Conservation (phyloP, 2,797 vertebrate species). For the Crenuchus spilurus region DNA sequence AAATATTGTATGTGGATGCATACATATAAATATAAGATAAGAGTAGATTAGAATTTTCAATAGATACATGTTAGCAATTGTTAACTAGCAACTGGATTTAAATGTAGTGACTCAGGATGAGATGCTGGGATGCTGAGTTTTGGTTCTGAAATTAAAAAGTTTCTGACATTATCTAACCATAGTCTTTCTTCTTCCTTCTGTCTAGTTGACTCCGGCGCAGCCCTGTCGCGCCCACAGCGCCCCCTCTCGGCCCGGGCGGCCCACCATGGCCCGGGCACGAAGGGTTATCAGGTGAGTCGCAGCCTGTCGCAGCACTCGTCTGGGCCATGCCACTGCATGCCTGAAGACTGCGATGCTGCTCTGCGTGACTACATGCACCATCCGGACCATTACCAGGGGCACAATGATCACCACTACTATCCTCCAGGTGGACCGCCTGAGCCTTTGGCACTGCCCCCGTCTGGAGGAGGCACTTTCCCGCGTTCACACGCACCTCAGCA, state of each 20-base stretch:
- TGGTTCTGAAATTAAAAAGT: no score
- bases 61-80: no score
- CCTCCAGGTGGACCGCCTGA: constrained; percentile 81
- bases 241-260: constrained; percentile 84
- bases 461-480: constrained; percentile 92
- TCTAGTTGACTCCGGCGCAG: constrained; percentile 81
- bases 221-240: constrained; percentile 84
- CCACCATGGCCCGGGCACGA: constrained; percentile 84
- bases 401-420: constrained; percentile 85
- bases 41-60: no score
- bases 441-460: constrained; percentile 77
- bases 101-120: background rate
- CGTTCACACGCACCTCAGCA: constrained; percentile 92
- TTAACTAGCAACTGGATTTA: background rate
- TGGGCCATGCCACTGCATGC: constrained; percentile 87
- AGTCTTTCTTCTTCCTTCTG: background rate
- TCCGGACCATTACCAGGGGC: constrained; percentile 75
- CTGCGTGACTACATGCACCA: constrained; percentile 78
- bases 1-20: background rate
- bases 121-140: no score
- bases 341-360: constrained; percentile 83
- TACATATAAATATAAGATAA: background rate
- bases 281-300: constrained; percentile 95
- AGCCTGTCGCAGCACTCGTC: constrained; percentile 91
- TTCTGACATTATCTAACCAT: background rate